Base-by-base conservation (phyloP, 2,797 vertebrate genomes). In the Betta splendens region DNA sequence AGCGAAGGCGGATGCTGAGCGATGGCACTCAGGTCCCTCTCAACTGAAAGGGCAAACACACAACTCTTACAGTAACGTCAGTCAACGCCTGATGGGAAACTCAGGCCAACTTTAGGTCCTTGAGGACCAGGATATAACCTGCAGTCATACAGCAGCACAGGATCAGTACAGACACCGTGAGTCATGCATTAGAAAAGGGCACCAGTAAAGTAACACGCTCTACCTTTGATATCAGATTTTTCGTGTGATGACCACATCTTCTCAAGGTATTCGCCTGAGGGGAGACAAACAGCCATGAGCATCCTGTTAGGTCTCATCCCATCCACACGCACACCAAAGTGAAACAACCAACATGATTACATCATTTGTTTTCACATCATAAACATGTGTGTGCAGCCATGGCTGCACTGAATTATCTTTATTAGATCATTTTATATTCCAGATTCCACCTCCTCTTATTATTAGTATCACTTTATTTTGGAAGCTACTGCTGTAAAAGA, bases 1-100 rank as follows among this genome's bases (percentile, higher is more conserved):
- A 78, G 94, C 81, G 95, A 85, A 61, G 94, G 91, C 55, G 94
- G 94, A 77, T 93, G 94, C 73, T 95, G 95, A 83, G 91, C 91
- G 70, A 96, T 91, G 82, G 95, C 76, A 77, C 92, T 94, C 85
- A 94, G 92, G 86, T 97, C 96, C 81, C 95, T 91, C 87, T 98
- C 96, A 87, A 96, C 96, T 97, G 92, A 36, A 70, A 49, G 49
- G 32, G 80, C 44, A 63, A 6, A 45, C 11, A 64, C 23, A 44
- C 47, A 53, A 3, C 40, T n/a, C n/a, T n/a, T n/a, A n/a, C n/a
- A n/a, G n/a, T n/a, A n/a, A n/a, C n/a, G n/a, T n/a, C n/a, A n/a
- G n/a, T n/a, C n/a, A n/a, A n/a, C n/a, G n/a, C n/a, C n/a, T n/a
- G n/a, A n/a, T n/a, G n/a, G n/a, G n/a, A n/a, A n/a, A n/a, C n/a